These are phyloP conservation scores for Vulpes ferrilata DNA, from an alignment of 2,113 vertebrate species.

Conservation along the genomic window DNA sequence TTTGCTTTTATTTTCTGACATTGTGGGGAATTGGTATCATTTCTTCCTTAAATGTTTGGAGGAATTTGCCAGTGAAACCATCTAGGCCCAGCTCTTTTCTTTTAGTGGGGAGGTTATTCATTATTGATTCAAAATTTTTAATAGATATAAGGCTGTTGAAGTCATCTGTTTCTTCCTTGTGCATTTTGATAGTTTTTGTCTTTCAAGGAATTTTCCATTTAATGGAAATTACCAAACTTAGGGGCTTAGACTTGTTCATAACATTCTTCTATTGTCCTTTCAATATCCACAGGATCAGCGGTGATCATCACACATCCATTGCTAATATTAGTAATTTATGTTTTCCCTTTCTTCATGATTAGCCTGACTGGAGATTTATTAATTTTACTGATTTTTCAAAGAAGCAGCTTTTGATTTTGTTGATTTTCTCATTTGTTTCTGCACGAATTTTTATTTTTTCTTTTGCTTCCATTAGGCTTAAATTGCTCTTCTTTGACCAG, in stretches of 20 bases:
- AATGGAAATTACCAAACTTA: background rate
- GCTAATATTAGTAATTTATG: background rate
- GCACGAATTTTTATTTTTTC: background rate
- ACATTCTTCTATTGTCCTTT: background rate
- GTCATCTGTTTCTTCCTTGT: background rate
- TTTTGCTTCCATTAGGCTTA: background rate
- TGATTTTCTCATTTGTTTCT: background rate
- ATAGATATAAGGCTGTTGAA: background rate
- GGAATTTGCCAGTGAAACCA: background rate
- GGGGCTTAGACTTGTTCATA: background rate
- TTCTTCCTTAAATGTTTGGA: background rate
- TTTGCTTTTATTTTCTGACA: conserved; percentile 37
- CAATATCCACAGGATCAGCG: background rate
- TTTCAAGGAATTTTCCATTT: background rate
- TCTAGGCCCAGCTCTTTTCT: background rate
- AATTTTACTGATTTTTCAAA: background rate
- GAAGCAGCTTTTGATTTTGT: background rate
- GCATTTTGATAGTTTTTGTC: background rate
- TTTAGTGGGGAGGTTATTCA: background rate
- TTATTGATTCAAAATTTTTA: background rate
- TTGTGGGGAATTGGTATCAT: background rate
- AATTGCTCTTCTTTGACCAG: background rate
- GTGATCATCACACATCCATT: background rate
- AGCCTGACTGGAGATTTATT: background rate
- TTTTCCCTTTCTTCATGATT: background rate